Base-by-base conservation (phyloP, 2,113 vertebrate genomes). In the Xenopus tropicalis region DNA sequence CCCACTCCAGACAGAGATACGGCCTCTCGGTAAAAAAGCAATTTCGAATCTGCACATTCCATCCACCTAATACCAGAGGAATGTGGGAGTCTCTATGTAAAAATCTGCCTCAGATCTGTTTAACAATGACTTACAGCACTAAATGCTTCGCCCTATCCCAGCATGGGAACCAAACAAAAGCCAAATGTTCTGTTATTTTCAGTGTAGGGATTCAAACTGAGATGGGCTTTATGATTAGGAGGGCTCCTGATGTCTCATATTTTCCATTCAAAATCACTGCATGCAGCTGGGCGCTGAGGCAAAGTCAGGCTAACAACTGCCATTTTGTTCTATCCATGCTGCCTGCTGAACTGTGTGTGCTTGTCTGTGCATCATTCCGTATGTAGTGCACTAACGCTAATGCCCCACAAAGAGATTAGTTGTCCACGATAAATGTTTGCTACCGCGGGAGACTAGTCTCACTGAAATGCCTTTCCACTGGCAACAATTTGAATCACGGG, bases 11-110 rank as follows among this genome's bases (percentile, higher is more conserved):
- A 66, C 72, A 61, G 24, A 68, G 56, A 66, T 74, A 61, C 54
- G 29, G 72, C 65, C 65, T 51, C 72, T 61, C 24, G 42, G 64
- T 65, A 65, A 44, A 65, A 54, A 43, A 19, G 37, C 62, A 65
- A 21, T 37, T 42, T 65, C 62, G 11, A 44, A 67, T 68, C 65
- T 61, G 56, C 43, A 51, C 64, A 29, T 22, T 61, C 21, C 54
- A 65, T 74, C 57, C 52, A 52, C 43, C 54, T 74, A 74, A 74
- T 74, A 68, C 72, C 65, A 48, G 48, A 74, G 65, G 72, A 74
- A 74, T 74, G 72, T 61, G 72, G 37, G 42, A 44, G 62, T 65
- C 62, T 44, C 62, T 43, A 23, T 63, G 58, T 23, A 61, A 61
- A 37, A 72, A 68, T 37, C 52, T 57, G 48, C 17, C 57, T 70